These are phyloP conservation scores for Agrochola macilenta DNA, from an alignment of 2,888 invertebrate species.

Conservation along the genomic window DNA sequence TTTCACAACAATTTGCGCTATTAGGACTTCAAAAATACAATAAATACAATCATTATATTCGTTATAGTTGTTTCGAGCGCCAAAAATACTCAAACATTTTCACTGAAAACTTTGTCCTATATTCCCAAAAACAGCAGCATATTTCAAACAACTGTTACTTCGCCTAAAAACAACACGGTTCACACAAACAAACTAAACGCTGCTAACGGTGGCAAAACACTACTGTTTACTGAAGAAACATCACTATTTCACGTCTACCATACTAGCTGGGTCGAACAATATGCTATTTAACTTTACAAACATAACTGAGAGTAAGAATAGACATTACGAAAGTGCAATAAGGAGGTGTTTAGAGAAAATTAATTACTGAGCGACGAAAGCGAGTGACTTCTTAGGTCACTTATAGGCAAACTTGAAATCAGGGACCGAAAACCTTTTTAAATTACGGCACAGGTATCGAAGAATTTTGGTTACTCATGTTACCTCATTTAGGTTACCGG, in stretches of 20 bases:
- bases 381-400: background rate
- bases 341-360: background rate
- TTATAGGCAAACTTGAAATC: no score
- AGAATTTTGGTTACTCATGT: no score
- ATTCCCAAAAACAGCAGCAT: constrained; percentile 38
- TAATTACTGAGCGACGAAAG: background rate
- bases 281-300: constrained; percentile 32
- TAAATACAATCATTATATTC: no score
- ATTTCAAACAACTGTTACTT: constrained; percentile 45
- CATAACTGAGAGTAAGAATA: background rate
- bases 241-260: constrained; percentile 34
- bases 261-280: constrained; percentile 7
- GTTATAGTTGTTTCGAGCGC: background rate
- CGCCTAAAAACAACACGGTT: constrained; percentile 50
- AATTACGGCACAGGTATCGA: no score
- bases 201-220: constrained; percentile 55
- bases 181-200: constrained; percentile 51
- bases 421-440: no score
- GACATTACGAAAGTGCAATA: background rate
- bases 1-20: background rate
- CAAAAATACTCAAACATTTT: background rate
- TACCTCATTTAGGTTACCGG: no score
- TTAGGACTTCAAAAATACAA: background rate
- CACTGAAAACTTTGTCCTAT: constrained; percentile 14
- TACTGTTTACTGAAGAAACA: constrained; percentile 60